These are phyloP conservation scores for Aphrophora alni DNA, from an alignment of 2,888 invertebrate genomes.

Conservation along the genomic window DNA sequence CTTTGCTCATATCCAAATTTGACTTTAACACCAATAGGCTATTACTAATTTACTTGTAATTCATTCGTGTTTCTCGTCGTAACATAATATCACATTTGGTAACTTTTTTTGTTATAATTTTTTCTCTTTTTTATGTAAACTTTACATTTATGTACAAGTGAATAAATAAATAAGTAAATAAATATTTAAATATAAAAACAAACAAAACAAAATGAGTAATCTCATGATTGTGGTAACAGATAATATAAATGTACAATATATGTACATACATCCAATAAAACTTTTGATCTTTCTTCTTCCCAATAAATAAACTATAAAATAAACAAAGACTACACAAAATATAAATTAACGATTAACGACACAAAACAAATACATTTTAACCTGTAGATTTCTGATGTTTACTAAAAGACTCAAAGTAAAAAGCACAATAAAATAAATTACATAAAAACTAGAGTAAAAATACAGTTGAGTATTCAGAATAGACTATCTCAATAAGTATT, in stretches of 20 bases:
- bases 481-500: no score
- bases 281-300: not conserved
- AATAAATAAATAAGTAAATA: not conserved
- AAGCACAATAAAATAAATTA: not conserved
- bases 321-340: not conserved
- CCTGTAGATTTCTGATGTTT: not conserved
- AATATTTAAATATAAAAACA: not conserved
- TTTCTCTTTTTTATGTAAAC: not conserved
- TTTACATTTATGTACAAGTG: not conserved
- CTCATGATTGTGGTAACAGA: constrained; percentile 2
- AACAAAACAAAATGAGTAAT: not conserved
- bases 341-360: not conserved
- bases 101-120: not conserved
- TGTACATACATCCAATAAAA: not conserved
- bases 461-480: not conserved
- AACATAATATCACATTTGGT: constrained; percentile 4
- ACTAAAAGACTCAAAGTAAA: not conserved
- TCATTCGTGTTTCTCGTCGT: not conserved
- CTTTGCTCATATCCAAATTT: no score
- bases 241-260: not conserved
- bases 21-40: not conserved
- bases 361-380: not conserved
- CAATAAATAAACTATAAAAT: not conserved
- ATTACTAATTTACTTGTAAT: not conserved
- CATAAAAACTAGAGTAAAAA: not conserved